Conservation (phyloP, 2,888 invertebrate genomes). For the Diplolepis rosae region DNA sequence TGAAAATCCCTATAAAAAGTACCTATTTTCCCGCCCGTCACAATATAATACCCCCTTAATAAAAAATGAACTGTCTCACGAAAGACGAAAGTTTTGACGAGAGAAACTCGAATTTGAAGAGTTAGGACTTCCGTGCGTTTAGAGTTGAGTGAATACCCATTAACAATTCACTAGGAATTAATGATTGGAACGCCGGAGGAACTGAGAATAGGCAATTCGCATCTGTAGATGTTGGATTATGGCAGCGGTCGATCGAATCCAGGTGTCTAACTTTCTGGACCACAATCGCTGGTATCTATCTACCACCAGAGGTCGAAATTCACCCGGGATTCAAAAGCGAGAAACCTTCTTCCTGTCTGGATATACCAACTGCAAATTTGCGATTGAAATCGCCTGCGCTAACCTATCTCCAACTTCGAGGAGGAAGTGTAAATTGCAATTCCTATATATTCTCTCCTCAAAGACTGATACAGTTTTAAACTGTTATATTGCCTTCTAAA, state of each 20-base stretch:
- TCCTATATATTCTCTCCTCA: background rate
- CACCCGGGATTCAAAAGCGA: slow-evolving; percentile 58
- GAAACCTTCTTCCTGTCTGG: slow-evolving; percentile 54
- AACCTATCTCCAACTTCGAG: slow-evolving; percentile 42
- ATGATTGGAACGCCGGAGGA: slow-evolving; percentile 50
- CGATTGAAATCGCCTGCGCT: slow-evolving; percentile 63
- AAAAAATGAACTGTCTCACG: no score
- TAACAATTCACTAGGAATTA: slow-evolving; percentile 48
- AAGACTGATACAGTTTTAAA: background rate
- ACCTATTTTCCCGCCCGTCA: no score
- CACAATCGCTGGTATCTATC: slow-evolving; percentile 56
- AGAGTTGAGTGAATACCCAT: slow-evolving; percentile 40
- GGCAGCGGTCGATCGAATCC: slow-evolving; percentile 57
- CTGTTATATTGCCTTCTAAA: background rate
- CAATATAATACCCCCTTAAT: no score
- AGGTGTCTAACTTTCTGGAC: slow-evolving; percentile 63
- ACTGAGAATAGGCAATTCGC: slow-evolving; percentile 44
- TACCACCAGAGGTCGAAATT: slow-evolving; percentile 53
- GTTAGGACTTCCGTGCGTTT: background rate
- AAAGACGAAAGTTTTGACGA: background rate
- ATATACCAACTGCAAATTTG: slow-evolving; percentile 59
- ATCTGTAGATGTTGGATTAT: slow-evolving; percentile 59
- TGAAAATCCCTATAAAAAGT: no score
- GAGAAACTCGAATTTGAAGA: background rate
- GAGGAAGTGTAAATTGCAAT: slow-evolving; percentile 32